Conservation (phyloP, 2,888 invertebrate species). For the Panzeria rudis region DNA sequence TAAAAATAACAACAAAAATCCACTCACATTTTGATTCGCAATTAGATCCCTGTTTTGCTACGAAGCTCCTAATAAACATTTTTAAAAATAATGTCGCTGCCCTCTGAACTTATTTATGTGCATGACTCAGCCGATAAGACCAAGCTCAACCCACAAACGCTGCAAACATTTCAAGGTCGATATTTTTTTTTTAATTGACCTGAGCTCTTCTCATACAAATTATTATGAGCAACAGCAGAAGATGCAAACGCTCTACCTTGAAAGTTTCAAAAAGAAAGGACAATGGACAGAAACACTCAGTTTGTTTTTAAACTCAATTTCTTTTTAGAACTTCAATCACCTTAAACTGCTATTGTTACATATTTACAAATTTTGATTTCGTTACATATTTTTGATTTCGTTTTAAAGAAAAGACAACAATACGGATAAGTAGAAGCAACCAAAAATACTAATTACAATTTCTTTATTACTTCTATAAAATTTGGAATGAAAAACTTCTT, state of each 20-base stretch:
- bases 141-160: too few species aligned
- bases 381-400: slow-evolving; percentile 40
- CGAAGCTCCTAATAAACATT: not conserved
- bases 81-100: not conserved
- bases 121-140: too few species aligned
- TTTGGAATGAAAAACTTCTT: slow-evolving; percentile 25
- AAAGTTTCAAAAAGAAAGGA: not conserved
- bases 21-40: not conserved
- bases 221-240: too few species aligned
- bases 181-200: too few species aligned
- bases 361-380: slow-evolving; percentile 51
- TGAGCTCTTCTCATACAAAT: not conserved
- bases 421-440: slow-evolving; percentile 29
- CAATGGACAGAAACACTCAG: not conserved
- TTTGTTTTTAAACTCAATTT: not conserved
- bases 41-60: not conserved
- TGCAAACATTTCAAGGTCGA: too few species aligned
- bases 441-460: slow-evolving; percentile 46
- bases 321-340: not conserved
- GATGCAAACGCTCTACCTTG: not conserved
- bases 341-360: not conserved
- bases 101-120: too few species aligned
- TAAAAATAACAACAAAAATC: not conserved
- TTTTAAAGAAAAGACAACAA: slow-evolving; percentile 7
- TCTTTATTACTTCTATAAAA: slow-evolving; percentile 10